Conservation (phyloP, 2,797 vertebrate species). For the Ambastaia sidthimunki region DNA sequence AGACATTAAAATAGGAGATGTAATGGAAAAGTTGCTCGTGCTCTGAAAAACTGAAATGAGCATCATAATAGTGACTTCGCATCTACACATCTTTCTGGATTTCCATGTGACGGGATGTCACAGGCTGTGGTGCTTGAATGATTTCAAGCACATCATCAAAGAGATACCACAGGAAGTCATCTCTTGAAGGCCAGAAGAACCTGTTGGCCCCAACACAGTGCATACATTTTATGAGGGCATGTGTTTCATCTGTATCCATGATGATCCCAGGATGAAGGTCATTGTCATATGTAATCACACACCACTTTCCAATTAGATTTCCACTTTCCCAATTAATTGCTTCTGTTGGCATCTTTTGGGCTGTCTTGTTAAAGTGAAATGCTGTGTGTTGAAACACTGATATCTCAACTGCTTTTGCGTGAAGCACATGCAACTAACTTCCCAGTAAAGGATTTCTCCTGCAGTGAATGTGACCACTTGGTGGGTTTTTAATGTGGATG, state of each 20-base stretch:
- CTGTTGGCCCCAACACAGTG: background rate
- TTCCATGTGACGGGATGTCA: constrained; percentile 14
- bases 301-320: constrained; percentile 5
- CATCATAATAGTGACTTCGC: background rate
- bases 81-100: constrained; percentile 23
- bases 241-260: constrained; percentile 8
- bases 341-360: constrained; percentile 4
- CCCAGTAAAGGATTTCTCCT: constrained; percentile 26
- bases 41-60: constrained; percentile 11
- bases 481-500: constrained; percentile 22
- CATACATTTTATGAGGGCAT: background rate
- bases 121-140: too few species aligned
- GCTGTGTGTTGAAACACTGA: constrained; percentile 7
- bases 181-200: constrained; percentile 4
- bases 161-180: constrained; percentile 2
- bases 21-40: background rate
- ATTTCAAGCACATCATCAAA: too few species aligned
- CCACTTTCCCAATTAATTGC: constrained; percentile 6
- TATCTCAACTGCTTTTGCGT: constrained; percentile 27
- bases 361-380: background rate
- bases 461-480: constrained; percentile 11
- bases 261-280: constrained; percentile 13
- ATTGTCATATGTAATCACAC: constrained; percentile 9
- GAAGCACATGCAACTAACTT: constrained; percentile 30
- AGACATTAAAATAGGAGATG: background rate